Evolutionary conservation across 2,888 invertebrate genomes (phyloP).

Genomic region (Leptinotarsa haldemani): DNA sequence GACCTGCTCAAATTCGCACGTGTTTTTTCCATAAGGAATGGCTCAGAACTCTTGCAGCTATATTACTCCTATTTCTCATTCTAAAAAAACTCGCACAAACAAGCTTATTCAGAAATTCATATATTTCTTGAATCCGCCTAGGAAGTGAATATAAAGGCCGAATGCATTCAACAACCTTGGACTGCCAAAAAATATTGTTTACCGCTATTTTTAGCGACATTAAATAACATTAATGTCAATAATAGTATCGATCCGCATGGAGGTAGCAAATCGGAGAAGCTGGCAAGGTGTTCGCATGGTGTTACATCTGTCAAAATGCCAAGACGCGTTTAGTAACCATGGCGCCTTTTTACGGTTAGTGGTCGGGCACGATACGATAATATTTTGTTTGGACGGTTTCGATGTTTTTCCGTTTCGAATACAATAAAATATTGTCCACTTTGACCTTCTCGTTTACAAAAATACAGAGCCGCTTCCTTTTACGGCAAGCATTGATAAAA

Average conservation of each 20-base stretch:
- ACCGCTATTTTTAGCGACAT: conserved; percentile 4
- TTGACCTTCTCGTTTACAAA: background rate
- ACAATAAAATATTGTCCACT: conserved; percentile 1
- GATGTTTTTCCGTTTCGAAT: conserved; percentile 5
- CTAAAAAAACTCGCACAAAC: too few relatives aligned
- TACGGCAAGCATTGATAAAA: background rate
- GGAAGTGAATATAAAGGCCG: conserved; percentile 12
- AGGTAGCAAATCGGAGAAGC: background rate
- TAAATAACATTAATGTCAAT: background rate
- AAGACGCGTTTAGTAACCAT: conserved; percentile 9
- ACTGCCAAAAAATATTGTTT: background rate
- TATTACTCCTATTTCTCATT: too few relatives aligned
- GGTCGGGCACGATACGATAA: background rate
- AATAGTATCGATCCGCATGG: conserved; percentile 6
- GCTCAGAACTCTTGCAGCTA: too few relatives aligned
- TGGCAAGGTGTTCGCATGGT: conserved; percentile 4
- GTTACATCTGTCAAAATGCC: conserved; percentile 25
- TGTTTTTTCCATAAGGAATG: too few relatives aligned
- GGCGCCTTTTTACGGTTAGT: conserved; percentile 20
- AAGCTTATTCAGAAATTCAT: too few relatives aligned
- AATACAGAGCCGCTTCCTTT: background rate
- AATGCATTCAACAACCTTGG: background rate
- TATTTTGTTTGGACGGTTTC: conserved; percentile 10
- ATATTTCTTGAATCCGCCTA: too few relatives aligned
- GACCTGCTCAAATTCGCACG: too few relatives aligned